Conservation (phyloP, 2,113 vertebrate species). For the Ceyx margarethae region DNA sequence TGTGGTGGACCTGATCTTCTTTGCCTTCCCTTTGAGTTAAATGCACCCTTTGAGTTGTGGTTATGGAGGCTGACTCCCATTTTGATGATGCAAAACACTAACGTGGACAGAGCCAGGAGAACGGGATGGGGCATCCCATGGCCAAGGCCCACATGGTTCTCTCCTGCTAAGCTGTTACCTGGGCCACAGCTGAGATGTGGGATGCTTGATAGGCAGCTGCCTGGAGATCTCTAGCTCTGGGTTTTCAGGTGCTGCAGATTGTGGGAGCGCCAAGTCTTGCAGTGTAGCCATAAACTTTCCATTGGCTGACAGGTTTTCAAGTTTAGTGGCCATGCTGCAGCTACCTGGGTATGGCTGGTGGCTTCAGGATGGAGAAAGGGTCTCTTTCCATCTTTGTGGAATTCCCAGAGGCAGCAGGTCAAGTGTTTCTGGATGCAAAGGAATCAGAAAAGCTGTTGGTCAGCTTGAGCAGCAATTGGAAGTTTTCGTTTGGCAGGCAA, state of each 20-base stretch:
- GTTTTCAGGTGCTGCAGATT: fast-evolving
- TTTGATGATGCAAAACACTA: not conserved
- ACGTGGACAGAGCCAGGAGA: fast-evolving
- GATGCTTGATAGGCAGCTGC: fast-evolving
- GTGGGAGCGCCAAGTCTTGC: not conserved
- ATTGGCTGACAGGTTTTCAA: not conserved
- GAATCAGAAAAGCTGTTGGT: not conserved
- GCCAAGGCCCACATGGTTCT: not conserved
- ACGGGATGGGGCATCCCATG: not conserved
- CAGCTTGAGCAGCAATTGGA: not conserved
- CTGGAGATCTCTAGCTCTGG: not conserved
- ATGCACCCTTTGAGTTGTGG: not conserved
- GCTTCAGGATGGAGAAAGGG: not conserved
- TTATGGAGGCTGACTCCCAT: not conserved
- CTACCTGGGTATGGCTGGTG: not conserved
- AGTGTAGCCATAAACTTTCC: not conserved
- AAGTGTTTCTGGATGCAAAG: not conserved
- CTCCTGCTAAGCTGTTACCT: not conserved
- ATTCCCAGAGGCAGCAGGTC: not conserved
- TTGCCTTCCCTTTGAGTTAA: conserved; percentile 37
- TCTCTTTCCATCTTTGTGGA: not conserved
- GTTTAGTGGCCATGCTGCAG: not conserved
- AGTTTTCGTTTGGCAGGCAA: not conserved
- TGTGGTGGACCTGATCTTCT: not conserved
- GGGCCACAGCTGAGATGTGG: not conserved